phyloP scores from a whole-genome alignment of 1,140 invertebrate species.

The Atta texana region DNA sequence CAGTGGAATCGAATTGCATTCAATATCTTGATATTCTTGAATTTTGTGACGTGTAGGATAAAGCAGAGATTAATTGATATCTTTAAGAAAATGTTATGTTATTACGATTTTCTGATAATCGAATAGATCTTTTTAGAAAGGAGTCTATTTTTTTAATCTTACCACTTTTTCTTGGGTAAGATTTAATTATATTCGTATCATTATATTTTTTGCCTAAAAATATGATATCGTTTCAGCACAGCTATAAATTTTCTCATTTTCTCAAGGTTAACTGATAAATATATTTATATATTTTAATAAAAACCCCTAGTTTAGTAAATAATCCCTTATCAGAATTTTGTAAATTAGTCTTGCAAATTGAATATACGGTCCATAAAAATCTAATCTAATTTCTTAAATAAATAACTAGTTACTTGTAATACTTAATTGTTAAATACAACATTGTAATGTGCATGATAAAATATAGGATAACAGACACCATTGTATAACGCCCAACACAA shows the following conservation, averaged over 20 bases:
- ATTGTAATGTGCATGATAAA: not conserved
- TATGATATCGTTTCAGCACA: no score
- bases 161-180: no score
- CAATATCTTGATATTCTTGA: not conserved
- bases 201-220: no score
- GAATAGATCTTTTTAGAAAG: no score
- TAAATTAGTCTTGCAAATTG: not conserved
- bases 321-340: not conserved
- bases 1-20: not conserved
- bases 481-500: not conserved
- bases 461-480: not conserved
- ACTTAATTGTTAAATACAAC: not conserved
- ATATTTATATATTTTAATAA: not conserved
- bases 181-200: no score
- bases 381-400: not conserved
- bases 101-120: not conserved
- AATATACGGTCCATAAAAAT: not conserved
- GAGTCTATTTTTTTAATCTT: no score
- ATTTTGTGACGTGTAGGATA: not conserved
- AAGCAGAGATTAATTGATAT: not conserved
- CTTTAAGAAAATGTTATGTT: not conserved
- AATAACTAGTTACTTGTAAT: conserved; percentile 2
- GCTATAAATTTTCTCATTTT: no score
- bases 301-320: not conserved
- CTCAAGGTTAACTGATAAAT: not conserved